Conservation (phyloP, 1,140 invertebrate genomes). For the Aphelenchoides avenae region DNA sequence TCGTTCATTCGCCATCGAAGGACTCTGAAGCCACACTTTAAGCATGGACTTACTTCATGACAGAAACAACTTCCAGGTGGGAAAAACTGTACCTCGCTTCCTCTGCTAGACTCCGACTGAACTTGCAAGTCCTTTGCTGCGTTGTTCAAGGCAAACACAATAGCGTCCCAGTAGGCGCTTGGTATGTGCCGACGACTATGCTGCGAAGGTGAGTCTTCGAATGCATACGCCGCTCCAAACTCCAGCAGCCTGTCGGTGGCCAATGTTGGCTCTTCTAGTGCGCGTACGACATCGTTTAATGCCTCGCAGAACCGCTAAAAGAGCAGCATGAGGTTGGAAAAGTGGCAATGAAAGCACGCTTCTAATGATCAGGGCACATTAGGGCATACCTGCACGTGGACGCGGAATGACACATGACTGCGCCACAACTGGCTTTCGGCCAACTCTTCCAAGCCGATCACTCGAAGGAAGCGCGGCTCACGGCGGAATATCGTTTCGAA, state of each 20-base stretch:
- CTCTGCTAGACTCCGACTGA: constrained; percentile 23
- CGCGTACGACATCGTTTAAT: constrained; percentile 24
- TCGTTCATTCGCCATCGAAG: constrained; percentile 18
- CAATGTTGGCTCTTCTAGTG: constrained; percentile 24
- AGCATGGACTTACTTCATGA: neutral
- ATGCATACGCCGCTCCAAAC: constrained; percentile 23
- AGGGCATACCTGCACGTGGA: constrained; percentile 23
- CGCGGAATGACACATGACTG: constrained; percentile 15
- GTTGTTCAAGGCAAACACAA: constrained; percentile 36
- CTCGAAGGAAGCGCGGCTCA: constrained; percentile 18
- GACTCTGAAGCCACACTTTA: constrained; percentile 11
- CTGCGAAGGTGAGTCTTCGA: neutral
- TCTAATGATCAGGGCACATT: neutral
- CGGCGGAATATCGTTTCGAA: constrained; percentile 32
- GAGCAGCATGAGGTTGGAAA: neutral
- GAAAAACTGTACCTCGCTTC: constrained; percentile 23
- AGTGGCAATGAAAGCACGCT: neutral
- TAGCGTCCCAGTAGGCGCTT: constrained; percentile 30
- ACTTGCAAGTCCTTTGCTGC: constrained; percentile 37
- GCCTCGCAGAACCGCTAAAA: constrained; percentile 33
- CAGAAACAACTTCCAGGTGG: no score
- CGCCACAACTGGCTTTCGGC: constrained; percentile 10
- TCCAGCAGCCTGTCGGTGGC: constrained; percentile 20
- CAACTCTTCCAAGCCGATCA: constrained; percentile 22
- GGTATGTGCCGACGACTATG: constrained; percentile 11